Evolutionary conservation across 1,140 invertebrate species (phyloP).

Genomic region (Aporrectodea caliginosa): DNA sequence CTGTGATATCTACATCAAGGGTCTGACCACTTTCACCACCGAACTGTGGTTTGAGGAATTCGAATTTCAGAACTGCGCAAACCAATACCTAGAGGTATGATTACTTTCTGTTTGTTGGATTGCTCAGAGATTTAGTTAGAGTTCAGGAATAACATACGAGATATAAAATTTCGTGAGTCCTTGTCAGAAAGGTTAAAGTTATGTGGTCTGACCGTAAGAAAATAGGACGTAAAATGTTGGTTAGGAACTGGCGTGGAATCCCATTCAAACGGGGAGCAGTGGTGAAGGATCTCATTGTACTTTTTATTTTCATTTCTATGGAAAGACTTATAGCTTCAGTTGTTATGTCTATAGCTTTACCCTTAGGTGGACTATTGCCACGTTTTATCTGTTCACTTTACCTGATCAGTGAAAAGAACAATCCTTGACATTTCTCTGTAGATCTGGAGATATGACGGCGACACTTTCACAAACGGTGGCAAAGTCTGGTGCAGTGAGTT

Average conservation of each 20-base stretch:
- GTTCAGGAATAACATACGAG: neutral
- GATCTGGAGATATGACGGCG: neutral
- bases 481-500: neutral
- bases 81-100: slow-evolving; percentile 12
- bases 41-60: slow-evolving; percentile 20
- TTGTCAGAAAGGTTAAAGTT: neutral
- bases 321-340: neutral
- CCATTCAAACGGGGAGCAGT: no score
- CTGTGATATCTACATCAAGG: slow-evolving; percentile 21
- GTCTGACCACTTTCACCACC: neutral
- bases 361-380: neutral
- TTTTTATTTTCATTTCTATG: neutral
- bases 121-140: neutral
- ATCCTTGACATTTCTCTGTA: neutral
- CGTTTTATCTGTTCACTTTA: neutral
- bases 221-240: neutral
- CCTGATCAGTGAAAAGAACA: neutral
- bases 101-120: neutral
- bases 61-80: slow-evolving; percentile 6
- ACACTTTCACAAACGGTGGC: neutral
- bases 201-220: neutral
- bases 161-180: neutral
- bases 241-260: no score
- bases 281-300: no score
- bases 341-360: neutral